Evolutionary conservation across 2,113 vertebrate genomes (phyloP), one percentile per base, ranked within the genome.

Genomic region (Scatophagus argus): DNA sequence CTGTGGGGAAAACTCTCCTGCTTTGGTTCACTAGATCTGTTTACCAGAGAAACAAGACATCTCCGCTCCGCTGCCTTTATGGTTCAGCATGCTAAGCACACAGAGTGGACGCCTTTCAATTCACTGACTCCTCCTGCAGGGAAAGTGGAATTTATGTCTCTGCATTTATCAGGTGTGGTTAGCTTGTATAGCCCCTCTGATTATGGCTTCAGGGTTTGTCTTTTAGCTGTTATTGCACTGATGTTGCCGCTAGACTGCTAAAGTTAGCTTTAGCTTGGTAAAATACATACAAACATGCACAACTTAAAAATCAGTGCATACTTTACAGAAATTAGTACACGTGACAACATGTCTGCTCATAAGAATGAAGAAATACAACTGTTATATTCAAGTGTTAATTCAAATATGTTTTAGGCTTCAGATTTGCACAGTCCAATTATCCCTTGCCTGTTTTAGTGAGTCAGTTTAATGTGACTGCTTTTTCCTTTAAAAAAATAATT

Each of bases 21-120:
- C 77, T 87, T 87, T 88, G 88, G 82, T 88, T 89, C 88, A 87
- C 85, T 79, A 84, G 87, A 86, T 83, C 81, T 89, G 84, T 91
- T 93, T 88, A 91, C 81, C 87, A 84, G 84, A 83, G 83, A 88
- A 88, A 86, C 81, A 87, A 89, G 88, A 90, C 86, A 67, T 85
- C 74, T 77, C 66, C 27, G 83, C 87, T 86, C 64, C 39, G 65
- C 55, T 88, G 90, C 78, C 39, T 88, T 84, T 82, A 74, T 81
- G 89, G 74, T 75, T 88, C 82, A 44, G 83, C 91, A 88, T 86
- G 83, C 81, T 81, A 87, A 81, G 87, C 73, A 46, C 87, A 87
- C 78, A 74, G 74, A 87, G 79, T 72, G 79, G 74, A 87, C 31
- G 43, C 80, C 81, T 81, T 76, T 89, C 88, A 86, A 82, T 77